A percentile compares a stretch with the other conserved stretches of the same genome.
Evolutionary conservation across 2,888 invertebrate genomes (phyloP).

Genomic region (Anodontia alba): DNA sequence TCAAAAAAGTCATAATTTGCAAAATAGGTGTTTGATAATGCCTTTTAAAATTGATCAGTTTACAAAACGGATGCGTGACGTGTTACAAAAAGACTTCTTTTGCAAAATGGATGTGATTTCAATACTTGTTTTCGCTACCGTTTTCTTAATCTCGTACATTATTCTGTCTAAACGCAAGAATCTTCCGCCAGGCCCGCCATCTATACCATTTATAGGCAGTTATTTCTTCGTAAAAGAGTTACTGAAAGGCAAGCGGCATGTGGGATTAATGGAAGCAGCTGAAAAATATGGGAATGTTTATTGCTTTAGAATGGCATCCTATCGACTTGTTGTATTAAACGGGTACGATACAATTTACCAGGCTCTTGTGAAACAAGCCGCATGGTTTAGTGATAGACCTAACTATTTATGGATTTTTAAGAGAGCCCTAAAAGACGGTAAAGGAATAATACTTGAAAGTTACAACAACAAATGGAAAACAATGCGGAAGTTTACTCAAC

Average conservation of each 20-base stretch:
- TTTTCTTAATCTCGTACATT: not conserved
- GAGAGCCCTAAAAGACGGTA: not conserved
- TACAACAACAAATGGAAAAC: constrained; percentile 50
- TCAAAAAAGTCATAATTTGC: too few relatives aligned
- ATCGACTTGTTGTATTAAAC: not conserved
- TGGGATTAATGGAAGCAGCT: not conserved
- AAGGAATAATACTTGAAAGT: not conserved
- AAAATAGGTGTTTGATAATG: too few relatives aligned
- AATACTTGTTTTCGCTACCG: not conserved
- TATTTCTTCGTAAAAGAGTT: not conserved
- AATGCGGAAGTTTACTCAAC: constrained; percentile 48
- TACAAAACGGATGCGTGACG: too few relatives aligned
- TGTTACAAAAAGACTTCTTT: too few relatives aligned
- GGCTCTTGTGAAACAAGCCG: not conserved
- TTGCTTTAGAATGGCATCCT: not conserved
- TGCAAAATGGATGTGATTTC: not conserved
- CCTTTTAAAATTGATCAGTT: too few relatives aligned
- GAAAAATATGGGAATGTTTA: not conserved
- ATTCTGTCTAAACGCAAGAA: not conserved
- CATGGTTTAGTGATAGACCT: not conserved
- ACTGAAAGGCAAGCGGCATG: not conserved
- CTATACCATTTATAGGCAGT: not conserved
- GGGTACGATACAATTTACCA: not conserved
- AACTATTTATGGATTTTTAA: not conserved
- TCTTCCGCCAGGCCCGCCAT: not conserved